A percentile compares a stretch with the other conserved stretches of the same genome.
Conservation (phyloP, 2,797 vertebrate genomes). For the Microctenopoma stevenorrisi region DNA sequence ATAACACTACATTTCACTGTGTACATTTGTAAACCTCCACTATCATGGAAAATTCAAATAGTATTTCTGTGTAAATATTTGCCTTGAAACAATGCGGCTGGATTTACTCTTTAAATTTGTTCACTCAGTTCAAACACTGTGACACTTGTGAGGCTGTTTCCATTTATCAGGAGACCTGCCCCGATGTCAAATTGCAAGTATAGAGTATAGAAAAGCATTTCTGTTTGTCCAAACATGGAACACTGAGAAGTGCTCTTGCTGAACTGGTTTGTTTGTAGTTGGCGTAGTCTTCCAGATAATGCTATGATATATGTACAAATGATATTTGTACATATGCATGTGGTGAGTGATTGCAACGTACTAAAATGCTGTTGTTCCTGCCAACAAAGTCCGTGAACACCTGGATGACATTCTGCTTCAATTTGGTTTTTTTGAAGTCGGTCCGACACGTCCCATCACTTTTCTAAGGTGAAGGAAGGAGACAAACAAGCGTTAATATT, state of each 20-base stretch:
- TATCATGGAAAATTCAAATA: conserved; percentile 42
- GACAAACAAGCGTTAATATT: background rate
- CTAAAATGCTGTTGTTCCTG: conserved; percentile 87
- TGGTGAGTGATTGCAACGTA: conserved; percentile 73
- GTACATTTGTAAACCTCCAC: conserved; percentile 10
- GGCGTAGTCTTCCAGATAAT: conserved; percentile 16
- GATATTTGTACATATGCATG: background rate
- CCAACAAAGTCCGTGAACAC: conserved; percentile 92
- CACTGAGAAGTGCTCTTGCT: conserved; percentile 25
- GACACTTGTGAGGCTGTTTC: conserved; percentile 32
- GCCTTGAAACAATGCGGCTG: background rate
- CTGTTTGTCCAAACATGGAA: conserved; percentile 37
- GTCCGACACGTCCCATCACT: conserved; percentile 93
- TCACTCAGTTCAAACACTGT: conserved; percentile 40
- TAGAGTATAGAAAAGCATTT: conserved; percentile 15
- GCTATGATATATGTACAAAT: background rate
- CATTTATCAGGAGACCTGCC: conserved; percentile 1
- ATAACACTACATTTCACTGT: background rate
- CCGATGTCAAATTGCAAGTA: background rate
- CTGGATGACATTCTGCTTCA: conserved; percentile 88
- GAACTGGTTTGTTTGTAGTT: conserved; percentile 7
- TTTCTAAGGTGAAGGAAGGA: conserved; percentile 82
- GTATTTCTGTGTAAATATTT: conserved; percentile 37
- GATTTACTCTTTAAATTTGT: conserved; percentile 2
- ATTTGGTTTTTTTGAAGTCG: conserved; percentile 96